These are phyloP conservation scores for Anarhynchus alexandrinus DNA, from an alignment of 2,113 vertebrate species.

Conservation along the genomic window DNA sequence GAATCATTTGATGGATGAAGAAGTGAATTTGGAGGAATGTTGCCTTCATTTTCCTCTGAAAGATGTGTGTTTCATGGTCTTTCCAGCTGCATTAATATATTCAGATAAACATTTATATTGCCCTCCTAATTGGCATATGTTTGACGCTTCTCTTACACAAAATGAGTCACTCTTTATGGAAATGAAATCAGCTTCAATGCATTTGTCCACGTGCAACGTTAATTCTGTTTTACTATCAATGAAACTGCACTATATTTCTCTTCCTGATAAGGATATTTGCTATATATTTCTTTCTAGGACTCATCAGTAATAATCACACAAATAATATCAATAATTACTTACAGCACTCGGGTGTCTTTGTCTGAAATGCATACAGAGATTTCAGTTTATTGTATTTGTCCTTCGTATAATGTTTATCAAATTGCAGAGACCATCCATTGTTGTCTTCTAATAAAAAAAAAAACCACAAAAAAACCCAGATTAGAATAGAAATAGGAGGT, in stretches of 20 bases:
- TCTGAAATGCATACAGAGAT: slow-evolving; percentile 65
- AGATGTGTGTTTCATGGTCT: background rate
- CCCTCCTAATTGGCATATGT: background rate
- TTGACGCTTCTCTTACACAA: background rate
- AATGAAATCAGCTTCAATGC: background rate
- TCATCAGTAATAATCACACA: background rate
- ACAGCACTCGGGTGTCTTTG: slow-evolving; percentile 82
- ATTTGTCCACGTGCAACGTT: background rate
- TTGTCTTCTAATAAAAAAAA: slow-evolving; percentile 83
- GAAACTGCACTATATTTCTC: background rate
- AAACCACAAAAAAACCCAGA: background rate
- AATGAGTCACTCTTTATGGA: background rate
- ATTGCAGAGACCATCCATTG: slow-evolving; percentile 90
- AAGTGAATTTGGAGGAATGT: background rate
- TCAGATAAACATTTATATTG: background rate
- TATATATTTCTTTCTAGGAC: background rate
- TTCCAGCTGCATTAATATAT: background rate
- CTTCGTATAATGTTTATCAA: slow-evolving; percentile 85
- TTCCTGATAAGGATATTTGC: background rate
- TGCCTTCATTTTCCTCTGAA: background rate
- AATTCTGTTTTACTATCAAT: background rate
- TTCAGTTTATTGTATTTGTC: slow-evolving; percentile 68
- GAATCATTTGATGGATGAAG: background rate
- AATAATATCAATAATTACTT: slow-evolving; percentile 68
- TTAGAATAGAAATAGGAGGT: background rate